A percentile compares a stretch with the other conserved stretches of the same genome.
Conservation (phyloP, 2,888 invertebrate species). For the Pogonocherus hispidulus region DNA sequence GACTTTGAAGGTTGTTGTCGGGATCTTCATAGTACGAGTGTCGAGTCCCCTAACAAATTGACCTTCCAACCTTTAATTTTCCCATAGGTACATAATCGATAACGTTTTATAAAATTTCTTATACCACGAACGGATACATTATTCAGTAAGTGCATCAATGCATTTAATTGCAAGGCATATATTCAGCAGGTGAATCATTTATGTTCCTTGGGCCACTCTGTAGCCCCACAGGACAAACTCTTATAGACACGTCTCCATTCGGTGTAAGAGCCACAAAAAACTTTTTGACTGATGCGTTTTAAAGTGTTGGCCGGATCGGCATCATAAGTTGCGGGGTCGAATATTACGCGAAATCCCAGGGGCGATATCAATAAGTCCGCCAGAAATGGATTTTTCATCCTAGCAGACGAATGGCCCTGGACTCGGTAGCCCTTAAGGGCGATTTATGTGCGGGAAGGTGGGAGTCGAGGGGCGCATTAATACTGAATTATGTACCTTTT, state of each 20-base stretch:
- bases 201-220: constrained; percentile 14
- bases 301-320: constrained; percentile 62
- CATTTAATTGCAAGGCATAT: too few species aligned
- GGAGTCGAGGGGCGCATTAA: constrained; percentile 24
- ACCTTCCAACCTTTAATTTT: too few species aligned
- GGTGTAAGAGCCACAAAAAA: constrained; percentile 44
- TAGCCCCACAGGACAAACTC: constrained; percentile 7
- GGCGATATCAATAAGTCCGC: constrained; percentile 70
- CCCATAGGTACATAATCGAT: too few species aligned
- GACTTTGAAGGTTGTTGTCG: too few species aligned
- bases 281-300: constrained; percentile 65
- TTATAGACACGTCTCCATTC: constrained; percentile 24
- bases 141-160: too few species aligned
- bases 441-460: constrained; percentile 47
- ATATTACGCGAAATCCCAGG: constrained; percentile 65
- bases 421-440: constrained; percentile 61
- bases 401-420: constrained; percentile 67
- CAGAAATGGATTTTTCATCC: constrained; percentile 71
- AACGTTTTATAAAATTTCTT: too few species aligned
- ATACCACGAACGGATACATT: too few species aligned
- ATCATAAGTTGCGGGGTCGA: constrained; percentile 64
- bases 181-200: too few species aligned
- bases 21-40: too few species aligned
- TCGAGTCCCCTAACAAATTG: too few species aligned
- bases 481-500: constrained; percentile 4